A percentile compares a stretch with the other conserved stretches of the same genome.
These are phyloP conservation scores for Sebastes hopkinsi DNA, from an alignment of 2,797 vertebrate genomes.

Conservation along the genomic window DNA sequence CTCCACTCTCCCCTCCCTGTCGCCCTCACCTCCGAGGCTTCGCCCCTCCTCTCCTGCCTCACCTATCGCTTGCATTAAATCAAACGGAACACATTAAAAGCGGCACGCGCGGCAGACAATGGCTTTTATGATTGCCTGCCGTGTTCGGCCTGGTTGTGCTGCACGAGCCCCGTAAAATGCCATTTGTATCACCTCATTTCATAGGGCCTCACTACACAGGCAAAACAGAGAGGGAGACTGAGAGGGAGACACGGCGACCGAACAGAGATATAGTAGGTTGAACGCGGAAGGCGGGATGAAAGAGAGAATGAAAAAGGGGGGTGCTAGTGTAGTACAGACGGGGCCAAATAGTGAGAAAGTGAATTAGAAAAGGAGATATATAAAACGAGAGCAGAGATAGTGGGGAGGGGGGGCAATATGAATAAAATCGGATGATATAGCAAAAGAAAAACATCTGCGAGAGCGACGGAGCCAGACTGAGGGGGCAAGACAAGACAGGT, in stretches of 20 bases:
- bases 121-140: slow-evolving; percentile 85
- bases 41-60: slow-evolving; percentile 66
- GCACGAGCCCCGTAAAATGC: slow-evolving; percentile 85
- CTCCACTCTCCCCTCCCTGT: slow-evolving; percentile 50
- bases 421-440: slow-evolving; percentile 30
- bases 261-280: slow-evolving; percentile 43
- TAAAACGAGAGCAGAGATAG: slow-evolving; percentile 22
- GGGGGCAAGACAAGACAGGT: slow-evolving; percentile 22
- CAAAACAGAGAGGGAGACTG: slow-evolving; percentile 72
- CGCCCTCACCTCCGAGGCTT: slow-evolving; percentile 67
- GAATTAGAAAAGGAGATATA: slow-evolving; percentile 6
- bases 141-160: slow-evolving; percentile 78
- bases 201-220: slow-evolving; percentile 65
- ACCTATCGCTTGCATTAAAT: slow-evolving; percentile 85
- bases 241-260: slow-evolving; percentile 33
- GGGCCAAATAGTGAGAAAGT: slow-evolving; percentile 14
- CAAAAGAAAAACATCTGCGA: slow-evolving; percentile 24
- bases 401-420: neutral
- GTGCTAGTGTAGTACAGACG: slow-evolving; percentile 12
- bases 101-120: slow-evolving; percentile 85
- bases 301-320: slow-evolving; percentile 21
- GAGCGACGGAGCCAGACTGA: neutral
- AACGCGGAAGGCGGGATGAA: slow-evolving; percentile 37
- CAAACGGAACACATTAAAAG: slow-evolving; percentile 89
- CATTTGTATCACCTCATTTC: slow-evolving; percentile 90